These are phyloP conservation scores for Rhineura floridana DNA, from an alignment of 2,113 vertebrate species.

Conservation along the genomic window DNA sequence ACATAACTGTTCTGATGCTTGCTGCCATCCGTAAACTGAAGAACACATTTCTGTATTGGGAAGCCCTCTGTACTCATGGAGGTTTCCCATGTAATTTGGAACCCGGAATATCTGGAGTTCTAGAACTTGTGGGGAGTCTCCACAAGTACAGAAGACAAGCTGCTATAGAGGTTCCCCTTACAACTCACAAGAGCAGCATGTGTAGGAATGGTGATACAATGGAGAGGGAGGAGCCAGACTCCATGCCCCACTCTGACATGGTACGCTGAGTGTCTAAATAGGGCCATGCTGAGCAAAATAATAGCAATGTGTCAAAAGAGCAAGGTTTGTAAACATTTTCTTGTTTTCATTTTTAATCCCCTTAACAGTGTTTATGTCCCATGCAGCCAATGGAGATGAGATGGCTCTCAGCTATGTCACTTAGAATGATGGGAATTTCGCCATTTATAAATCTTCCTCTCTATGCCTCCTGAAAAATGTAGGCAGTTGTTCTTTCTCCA, in stretches of 20 bases:
- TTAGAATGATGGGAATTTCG: background rate
- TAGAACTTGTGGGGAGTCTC: background rate
- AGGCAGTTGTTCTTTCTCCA: background rate
- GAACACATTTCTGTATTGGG: background rate
- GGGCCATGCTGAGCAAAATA: background rate
- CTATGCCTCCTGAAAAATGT: background rate
- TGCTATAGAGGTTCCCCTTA: background rate
- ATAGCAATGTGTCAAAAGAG: background rate
- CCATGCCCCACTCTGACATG: no score
- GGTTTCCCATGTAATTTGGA: background rate
- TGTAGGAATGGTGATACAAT: background rate
- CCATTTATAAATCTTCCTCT: background rate
- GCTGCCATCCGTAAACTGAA: background rate
- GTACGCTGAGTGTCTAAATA: no score
- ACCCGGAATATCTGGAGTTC: no score
- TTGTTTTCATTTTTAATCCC: background rate
- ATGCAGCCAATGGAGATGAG: background rate
- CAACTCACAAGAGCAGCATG: background rate
- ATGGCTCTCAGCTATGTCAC: background rate
- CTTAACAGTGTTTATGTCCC: background rate
- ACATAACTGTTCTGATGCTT: background rate
- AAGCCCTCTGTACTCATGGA: background rate
- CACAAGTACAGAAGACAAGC: background rate
- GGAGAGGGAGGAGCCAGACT: background rate
- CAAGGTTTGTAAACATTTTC: background rate